Evolutionary conservation across 2,113 vertebrate genomes (phyloP).

Genomic region (Macrotis lagotis): DNA sequence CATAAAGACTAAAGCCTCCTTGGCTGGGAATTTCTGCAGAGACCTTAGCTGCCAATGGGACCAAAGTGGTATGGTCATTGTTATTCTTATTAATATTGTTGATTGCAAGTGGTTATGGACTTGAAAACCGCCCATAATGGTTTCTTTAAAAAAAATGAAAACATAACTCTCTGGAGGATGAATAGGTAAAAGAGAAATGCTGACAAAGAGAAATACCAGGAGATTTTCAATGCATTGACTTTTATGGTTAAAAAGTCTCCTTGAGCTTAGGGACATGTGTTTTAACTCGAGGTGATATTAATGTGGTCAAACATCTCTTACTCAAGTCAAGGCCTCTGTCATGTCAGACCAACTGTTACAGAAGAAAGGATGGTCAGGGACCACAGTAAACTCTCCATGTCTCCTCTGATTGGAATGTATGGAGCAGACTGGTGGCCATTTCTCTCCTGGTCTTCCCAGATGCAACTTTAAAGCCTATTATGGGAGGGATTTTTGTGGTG

Average conservation of each 20-base stretch:
- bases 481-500: not conserved
- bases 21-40: conserved; percentile 49
- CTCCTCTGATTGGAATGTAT: conserved; percentile 22
- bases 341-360: not conserved
- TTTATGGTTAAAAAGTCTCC: not conserved
- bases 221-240: conserved; percentile 43
- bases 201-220: conserved; percentile 7
- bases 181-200: conserved; percentile 51
- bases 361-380: not conserved
- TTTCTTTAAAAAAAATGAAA: not conserved
- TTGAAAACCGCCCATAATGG: not conserved
- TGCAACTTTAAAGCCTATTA: conserved; percentile 6
- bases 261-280: conserved; percentile 3
- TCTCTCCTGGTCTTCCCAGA: conserved; percentile 15
- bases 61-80: conserved; percentile 48
- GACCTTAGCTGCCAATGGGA: conserved; percentile 18
- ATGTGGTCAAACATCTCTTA: conserved; percentile 22
- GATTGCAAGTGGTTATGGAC: not conserved
- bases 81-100: conserved; percentile 51
- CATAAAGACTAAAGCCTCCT: conserved; percentile 65
- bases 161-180: not conserved
- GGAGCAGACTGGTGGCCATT: conserved; percentile 28
- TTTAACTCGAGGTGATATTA: conserved; percentile 9
- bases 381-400: not conserved
- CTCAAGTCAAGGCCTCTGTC: conserved; percentile 30